phyloP scores from a whole-genome alignment of 1,140 invertebrate species.

The Littorina saxatilis region DNA sequence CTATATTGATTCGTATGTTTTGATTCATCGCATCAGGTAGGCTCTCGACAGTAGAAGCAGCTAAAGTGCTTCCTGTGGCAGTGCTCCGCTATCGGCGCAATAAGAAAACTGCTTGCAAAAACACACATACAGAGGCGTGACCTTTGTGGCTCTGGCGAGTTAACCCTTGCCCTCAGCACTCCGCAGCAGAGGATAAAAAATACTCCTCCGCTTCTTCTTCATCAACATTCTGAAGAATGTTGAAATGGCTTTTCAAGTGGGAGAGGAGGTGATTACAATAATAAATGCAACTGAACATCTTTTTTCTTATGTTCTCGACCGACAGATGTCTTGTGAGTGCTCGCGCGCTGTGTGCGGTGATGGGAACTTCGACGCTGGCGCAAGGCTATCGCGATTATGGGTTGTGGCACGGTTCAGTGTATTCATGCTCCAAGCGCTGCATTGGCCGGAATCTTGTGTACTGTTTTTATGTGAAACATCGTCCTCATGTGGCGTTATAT shows the following conservation, averaged over 20 bases:
- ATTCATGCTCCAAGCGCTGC: conserved; percentile 46
- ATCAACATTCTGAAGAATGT: conserved; percentile 11
- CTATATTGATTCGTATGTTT: neutral
- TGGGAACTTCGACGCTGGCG: conserved; percentile 29
- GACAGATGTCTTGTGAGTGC: neutral
- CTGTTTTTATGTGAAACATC: conserved; percentile 52
- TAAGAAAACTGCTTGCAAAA: neutral
- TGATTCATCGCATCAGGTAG: neutral
- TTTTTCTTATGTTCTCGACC: neutral
- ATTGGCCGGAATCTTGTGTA: conserved; percentile 53
- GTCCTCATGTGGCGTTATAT: conserved; percentile 54
- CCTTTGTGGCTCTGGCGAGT: conserved; percentile 35
- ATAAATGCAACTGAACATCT: conserved; percentile 13
- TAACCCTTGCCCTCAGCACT: conserved; percentile 35
- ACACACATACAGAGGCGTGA: conserved; percentile 28
- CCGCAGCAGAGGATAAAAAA: conserved; percentile 26
- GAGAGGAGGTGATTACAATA: neutral
- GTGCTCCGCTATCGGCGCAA: neutral
- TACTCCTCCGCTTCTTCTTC: conserved; percentile 5
- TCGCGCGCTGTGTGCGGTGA: conserved; percentile 27
- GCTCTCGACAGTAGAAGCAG: neutral
- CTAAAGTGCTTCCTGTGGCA: neutral
- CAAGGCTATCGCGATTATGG: conserved; percentile 36
- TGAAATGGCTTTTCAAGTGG: neutral
- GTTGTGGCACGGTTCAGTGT: conserved; percentile 39